Evolutionary conservation across 2,888 invertebrate species (phyloP).

Genomic region (Mycogona germanica): DNA sequence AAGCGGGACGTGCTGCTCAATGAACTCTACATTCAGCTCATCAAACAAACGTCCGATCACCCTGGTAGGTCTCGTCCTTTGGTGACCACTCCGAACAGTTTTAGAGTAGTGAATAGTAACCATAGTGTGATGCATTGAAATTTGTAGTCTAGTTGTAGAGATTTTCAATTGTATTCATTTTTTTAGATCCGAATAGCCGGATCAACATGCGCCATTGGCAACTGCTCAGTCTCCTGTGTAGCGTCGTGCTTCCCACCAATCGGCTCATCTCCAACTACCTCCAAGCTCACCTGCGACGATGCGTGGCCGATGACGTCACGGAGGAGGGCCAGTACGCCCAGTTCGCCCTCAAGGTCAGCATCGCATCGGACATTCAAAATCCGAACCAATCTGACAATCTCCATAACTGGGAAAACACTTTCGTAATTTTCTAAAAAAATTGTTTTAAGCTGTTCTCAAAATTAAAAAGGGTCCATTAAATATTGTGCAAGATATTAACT

Average conservation of each 20-base stretch:
- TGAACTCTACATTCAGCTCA: constrained; percentile 80
- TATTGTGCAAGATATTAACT: no score
- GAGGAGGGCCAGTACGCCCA: constrained; percentile 91
- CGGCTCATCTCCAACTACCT: constrained; percentile 74
- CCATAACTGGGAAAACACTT: not conserved
- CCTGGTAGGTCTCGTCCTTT: constrained; percentile 27
- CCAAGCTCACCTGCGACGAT: constrained; percentile 75
- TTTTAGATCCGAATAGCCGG: constrained; percentile 65
- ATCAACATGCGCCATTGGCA: constrained; percentile 89
- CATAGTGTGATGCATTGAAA: not conserved
- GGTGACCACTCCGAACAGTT: no score
- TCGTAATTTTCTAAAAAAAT: no score
- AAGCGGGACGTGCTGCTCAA: constrained; percentile 75
- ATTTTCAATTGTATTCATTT: not conserved
- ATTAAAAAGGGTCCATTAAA: no score
- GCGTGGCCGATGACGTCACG: constrained; percentile 72
- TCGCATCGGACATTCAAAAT: no score
- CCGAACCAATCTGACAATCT: no score
- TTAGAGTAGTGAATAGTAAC: constrained; percentile 1
- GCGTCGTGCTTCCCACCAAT: constrained; percentile 73
- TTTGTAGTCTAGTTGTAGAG: not conserved
- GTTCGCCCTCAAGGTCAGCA: constrained; percentile 72
- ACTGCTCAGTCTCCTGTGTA: constrained; percentile 62
- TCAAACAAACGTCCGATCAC: constrained; percentile 72
- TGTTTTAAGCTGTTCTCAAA: no score